A percentile compares a stretch with the other conserved stretches of the same genome.
Evolutionary conservation across 2,113 vertebrate genomes (phyloP).

Genomic region (Cnemophilus loriae): DNA sequence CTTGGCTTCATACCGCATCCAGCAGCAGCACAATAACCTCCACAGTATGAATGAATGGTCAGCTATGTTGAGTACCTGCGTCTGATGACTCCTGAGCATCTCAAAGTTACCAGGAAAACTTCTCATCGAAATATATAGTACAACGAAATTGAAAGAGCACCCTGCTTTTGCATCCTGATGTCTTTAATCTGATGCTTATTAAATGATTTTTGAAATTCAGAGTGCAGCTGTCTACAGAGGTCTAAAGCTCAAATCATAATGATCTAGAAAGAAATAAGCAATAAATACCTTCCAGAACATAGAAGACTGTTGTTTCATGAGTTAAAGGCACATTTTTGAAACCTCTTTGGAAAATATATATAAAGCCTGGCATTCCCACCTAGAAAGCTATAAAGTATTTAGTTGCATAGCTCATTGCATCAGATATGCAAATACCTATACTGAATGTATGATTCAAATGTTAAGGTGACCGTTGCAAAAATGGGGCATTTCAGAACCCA

Average conservation of each 20-base stretch:
- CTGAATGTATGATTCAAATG: neutral
- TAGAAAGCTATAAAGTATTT: neutral
- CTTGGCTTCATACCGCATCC: rapidly evolving
- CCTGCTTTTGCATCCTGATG: neutral
- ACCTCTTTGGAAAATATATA: neutral
- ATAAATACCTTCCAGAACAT: neutral
- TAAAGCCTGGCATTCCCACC: neutral
- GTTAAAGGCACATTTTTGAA: neutral
- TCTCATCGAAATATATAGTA: neutral
- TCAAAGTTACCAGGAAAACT: neutral
- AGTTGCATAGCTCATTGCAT: neutral
- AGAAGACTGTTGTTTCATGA: neutral
- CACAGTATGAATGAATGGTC: neutral
- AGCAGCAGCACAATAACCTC: neutral
- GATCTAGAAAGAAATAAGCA: neutral
- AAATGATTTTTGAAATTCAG: neutral
- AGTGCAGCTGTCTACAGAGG: neutral
- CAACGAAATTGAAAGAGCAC: neutral
- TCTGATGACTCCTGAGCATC: neutral
- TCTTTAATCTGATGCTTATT: neutral
- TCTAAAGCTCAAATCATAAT: neutral
- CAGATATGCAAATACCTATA: neutral
- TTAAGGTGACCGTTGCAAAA: neutral
- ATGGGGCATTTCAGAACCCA: neutral
- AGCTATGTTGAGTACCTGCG: neutral